Base-by-base conservation (phyloP, 1,140 invertebrate species). In the Drosophila gunungcola region DNA sequence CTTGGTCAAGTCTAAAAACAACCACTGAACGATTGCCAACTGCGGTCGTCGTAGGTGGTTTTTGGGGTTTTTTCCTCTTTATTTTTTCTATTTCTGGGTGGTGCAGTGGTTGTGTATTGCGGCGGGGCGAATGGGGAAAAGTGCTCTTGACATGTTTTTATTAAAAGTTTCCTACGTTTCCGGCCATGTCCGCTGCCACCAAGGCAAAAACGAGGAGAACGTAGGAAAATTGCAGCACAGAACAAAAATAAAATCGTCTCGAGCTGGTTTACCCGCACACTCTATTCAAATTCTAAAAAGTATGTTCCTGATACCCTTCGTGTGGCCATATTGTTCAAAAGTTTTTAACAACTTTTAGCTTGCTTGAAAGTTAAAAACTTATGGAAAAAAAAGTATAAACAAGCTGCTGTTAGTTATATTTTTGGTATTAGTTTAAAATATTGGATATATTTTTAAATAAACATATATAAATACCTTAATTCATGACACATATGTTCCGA, bases 141-240 rank as follows among this genome's bases (percentile, higher is more conserved):
- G 79, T 88, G 79, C 84, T 80, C 82, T 86, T 86, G 83, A 86
- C 83, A 86, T 86, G 83, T 86, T 86, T 82, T 82, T 86, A 82
- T 86, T 86, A 82, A 86, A 86, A 86, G 82, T 88, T 88, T 83
- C 62, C 62, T 74, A 29, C 72, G 38, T 70, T 72, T 73, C 68
- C 69, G 67, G 67, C 64, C 67, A 70, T 53, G 68, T 72, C 46
- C 41, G 25, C 21, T 25, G 12, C 46, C 41, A 13, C 21, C 32
- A 13, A 25, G 52, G 49, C 21, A 41, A 34, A 27, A 5, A 16
- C 32, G 4, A 16, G 1, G 36, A 29, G 25, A 38, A n/a, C 34
- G 9, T 6, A 12, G 6, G 13, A 72, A 29, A 68, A 43, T 68
- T 72, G 39, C 46, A 73, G 25, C 67, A 57, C 21, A 61, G 55